Conservation (phyloP, 2,888 invertebrate genomes). For the Mechanitis messenoides region DNA sequence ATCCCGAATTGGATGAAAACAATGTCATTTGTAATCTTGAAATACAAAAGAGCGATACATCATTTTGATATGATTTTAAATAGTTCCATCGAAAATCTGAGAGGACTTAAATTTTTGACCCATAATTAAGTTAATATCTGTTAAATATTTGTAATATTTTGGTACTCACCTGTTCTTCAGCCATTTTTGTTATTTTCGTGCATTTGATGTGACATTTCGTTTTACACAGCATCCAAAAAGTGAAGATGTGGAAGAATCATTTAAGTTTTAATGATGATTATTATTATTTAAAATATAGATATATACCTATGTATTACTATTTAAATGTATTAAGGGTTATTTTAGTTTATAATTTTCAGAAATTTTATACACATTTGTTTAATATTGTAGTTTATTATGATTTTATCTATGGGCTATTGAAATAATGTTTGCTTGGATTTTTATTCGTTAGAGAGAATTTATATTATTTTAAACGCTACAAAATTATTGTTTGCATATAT, state of each 20-base stretch:
- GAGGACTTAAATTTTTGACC: slow-evolving; percentile 7
- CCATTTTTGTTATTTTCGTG: slow-evolving; percentile 81
- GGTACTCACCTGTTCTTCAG: slow-evolving; percentile 86
- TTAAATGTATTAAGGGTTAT: too few relatives aligned
- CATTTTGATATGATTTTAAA: slow-evolving; percentile 3
- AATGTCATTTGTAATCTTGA: slow-evolving; percentile 5
- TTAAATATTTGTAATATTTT: slow-evolving; percentile 61
- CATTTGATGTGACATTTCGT: slow-evolving; percentile 66
- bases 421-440: too few relatives aligned
- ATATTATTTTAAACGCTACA: too few relatives aligned
- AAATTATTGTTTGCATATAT: too few relatives aligned
- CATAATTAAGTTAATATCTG: slow-evolving; percentile 53
- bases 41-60: slow-evolving; percentile 10
- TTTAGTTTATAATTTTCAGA: too few relatives aligned
- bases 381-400: too few relatives aligned
- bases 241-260: slow-evolving; percentile 11
- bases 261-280: slow-evolving; percentile 5
- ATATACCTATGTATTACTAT: too few relatives aligned
- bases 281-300: slow-evolving; percentile 3
- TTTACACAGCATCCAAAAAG: slow-evolving; percentile 25
- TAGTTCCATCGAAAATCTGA: not conserved
- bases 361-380: too few relatives aligned
- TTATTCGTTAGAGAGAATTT: too few relatives aligned
- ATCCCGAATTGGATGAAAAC: slow-evolving; percentile 19
- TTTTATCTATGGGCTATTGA: too few relatives aligned